Percentiles rank a stretch among this genome's conserved stretches.
phyloP scores from a whole-genome alignment of 2,797 vertebrate species.

The Heliangelus exortis region DNA sequence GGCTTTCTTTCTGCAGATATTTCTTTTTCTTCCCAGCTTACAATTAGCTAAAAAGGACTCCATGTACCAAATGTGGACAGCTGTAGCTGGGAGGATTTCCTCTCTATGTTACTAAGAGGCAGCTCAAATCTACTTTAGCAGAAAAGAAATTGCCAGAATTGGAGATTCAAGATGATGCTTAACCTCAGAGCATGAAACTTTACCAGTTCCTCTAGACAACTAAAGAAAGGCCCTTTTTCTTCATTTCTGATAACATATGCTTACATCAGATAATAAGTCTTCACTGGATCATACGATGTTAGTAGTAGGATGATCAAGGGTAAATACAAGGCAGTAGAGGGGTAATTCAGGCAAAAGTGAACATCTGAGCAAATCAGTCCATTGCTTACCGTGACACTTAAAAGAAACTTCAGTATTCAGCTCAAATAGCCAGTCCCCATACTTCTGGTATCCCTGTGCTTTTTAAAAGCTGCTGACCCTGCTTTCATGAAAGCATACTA shows the following conservation, averaged over 20 bases:
- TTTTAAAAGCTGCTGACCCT: not conserved
- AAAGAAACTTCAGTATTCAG: not conserved
- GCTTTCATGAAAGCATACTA: not conserved
- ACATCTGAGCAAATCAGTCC: not conserved
- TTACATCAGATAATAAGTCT: not conserved
- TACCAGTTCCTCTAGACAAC: not conserved
- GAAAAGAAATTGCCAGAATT: not conserved
- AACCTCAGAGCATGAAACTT: not conserved
- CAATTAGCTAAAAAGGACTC: not conserved
- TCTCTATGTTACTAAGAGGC: not conserved
- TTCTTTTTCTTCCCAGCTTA: constrained; percentile 38
- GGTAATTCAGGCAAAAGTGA: not conserved
- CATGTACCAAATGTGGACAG: not conserved
- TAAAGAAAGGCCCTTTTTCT: not conserved
- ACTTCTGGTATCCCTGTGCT: not conserved
- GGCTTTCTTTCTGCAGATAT: not conserved
- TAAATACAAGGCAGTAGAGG: not conserved
- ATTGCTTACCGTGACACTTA: not conserved
- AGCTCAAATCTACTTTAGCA: not conserved
- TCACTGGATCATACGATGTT: not conserved
- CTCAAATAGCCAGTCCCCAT: not conserved
- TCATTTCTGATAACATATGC: not conserved
- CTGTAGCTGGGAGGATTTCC: not conserved
- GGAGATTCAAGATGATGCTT: not conserved
- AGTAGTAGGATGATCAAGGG: not conserved